These are phyloP conservation scores for Metopia argyrocephala DNA, from an alignment of 2,888 invertebrate species.

Conservation along the genomic window DNA sequence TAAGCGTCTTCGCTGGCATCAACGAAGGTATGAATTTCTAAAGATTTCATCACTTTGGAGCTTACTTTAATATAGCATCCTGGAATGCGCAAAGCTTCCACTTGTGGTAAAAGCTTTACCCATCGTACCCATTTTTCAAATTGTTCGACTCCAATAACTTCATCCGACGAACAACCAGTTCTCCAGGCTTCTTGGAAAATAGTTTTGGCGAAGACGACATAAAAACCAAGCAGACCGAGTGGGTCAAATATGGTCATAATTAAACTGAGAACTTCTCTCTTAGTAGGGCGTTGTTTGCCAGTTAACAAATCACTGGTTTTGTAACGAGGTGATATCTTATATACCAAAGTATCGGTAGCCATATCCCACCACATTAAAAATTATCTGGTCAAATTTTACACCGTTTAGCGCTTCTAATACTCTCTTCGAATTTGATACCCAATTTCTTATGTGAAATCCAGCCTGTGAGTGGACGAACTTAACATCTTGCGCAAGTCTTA, in stretches of 20 bases:
- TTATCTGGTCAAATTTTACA: neutral
- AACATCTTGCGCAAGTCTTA: slow-evolving; percentile 42
- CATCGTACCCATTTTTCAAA: slow-evolving; percentile 1
- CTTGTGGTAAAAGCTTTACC: slow-evolving; percentile 60
- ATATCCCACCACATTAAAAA: slow-evolving; percentile 29
- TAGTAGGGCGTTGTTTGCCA: neutral
- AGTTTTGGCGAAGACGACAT: slow-evolving; percentile 5
- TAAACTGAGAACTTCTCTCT: slow-evolving; percentile 4
- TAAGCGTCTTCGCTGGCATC: too few relatives aligned
- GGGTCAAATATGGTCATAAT: slow-evolving; percentile 31
- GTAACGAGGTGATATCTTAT: neutral
- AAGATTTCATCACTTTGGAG: too few relatives aligned
- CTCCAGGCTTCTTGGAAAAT: slow-evolving; percentile 34
- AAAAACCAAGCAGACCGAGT: slow-evolving; percentile 3
- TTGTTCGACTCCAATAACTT: neutral
- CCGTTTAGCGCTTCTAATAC: neutral
- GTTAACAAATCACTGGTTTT: neutral
- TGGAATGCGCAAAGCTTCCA: too few relatives aligned
- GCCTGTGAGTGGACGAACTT: slow-evolving; percentile 30
- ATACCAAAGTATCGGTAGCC: slow-evolving; percentile 2
- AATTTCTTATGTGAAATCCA: slow-evolving; percentile 63
- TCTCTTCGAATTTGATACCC: slow-evolving; percentile 63
- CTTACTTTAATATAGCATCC: too few relatives aligned
- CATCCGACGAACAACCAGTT: neutral
- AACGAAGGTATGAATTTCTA: too few relatives aligned